Base-by-base conservation (phyloP, 2,888 invertebrate species). In the Torymus auratus region DNA sequence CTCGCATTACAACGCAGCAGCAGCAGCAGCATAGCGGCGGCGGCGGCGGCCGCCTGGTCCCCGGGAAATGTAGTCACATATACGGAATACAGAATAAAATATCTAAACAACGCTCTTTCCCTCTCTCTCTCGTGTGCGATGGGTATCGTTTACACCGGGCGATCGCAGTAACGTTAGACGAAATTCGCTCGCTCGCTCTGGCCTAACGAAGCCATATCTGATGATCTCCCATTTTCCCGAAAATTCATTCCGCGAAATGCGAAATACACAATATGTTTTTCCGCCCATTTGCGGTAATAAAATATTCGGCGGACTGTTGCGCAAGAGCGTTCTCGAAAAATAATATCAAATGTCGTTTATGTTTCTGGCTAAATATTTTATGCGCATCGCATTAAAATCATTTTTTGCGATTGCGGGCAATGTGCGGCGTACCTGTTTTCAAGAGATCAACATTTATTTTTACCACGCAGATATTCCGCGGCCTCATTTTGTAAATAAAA, bases 1-100 rank as follows among this genome's bases (percentile, higher is more conserved):
- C 83, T 84, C 83, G 84, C 84, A 83, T 84, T 85, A 83, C 84
- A 69, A 13, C 56, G 74, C 70, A 41, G 67, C 78, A 78, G 72
- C 75, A 23, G 70, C 65, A 17, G 23, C 23, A n/a, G n/a, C n/a
- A n/a, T n/a, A n/a, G n/a, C n/a, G n/a, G n/a, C 81, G 72, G 17
- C 23, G 17, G 3, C 2, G 52, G 52, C 28, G 17, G 60, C 15
- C 68, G 28, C 73, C 52, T 56, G 10, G 53, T 23, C 67, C 56
- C 4, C 14, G 65, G 73, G 11, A 72, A 53, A 62, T 53, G 68
- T 28, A 72, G 61, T 68, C 78, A 7, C 74, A 41, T 60, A 67
- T 15, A 53, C 62, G 70, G 41, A 23, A 62, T 64, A 13, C 72
- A 62, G 60, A 76, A 82, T 73, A 82, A 78, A 76, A 79, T 68